These are phyloP conservation scores for Poeciliopsis occidentalis DNA, from an alignment of 2,113 vertebrate species.

Conservation along the genomic window DNA sequence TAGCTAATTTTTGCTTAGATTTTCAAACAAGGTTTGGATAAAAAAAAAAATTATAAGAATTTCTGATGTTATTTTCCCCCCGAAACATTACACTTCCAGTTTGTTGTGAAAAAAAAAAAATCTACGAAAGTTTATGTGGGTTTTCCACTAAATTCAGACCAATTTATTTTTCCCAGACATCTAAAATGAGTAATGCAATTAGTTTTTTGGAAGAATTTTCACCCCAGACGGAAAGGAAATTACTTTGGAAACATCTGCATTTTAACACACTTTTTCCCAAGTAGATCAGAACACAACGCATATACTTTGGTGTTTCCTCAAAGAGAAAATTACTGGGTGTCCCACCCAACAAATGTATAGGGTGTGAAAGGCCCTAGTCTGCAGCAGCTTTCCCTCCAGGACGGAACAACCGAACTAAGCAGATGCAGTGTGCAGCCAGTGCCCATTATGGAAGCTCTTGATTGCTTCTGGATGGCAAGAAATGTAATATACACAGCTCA, in stretches of 20 bases:
- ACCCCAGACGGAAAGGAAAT: background rate
- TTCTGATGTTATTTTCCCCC: background rate
- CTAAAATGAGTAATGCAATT: conserved; percentile 7
- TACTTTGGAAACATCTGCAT: conserved; percentile 16
- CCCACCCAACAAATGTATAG: conserved; percentile 49
- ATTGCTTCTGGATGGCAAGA: conserved; percentile 60
- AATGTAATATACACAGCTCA: conserved; percentile 88
- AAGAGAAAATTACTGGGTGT: conserved; percentile 78
- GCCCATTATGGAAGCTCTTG: conserved; percentile 78
- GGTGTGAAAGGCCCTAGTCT: conserved; percentile 69
- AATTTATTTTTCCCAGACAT: conserved; percentile 1
- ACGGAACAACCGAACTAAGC: conserved; percentile 64
- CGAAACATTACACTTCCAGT: background rate
- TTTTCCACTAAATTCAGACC: background rate
- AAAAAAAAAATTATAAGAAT: background rate
- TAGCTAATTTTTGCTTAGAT: conserved; percentile 2
- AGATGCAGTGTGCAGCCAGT: conserved; percentile 50
- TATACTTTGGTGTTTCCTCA: conserved; percentile 57
- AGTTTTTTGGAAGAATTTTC: conserved; percentile 11
- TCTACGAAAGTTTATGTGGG: background rate
- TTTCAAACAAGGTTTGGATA: background rate
- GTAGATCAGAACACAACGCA: conserved; percentile 38
- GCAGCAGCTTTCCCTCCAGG: conserved; percentile 60
- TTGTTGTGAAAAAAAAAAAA: background rate
- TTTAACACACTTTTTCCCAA: conserved; percentile 19